These are phyloP conservation scores for Venusia cambrica DNA, from an alignment of 2,888 invertebrate genomes.

Conservation along the genomic window DNA sequence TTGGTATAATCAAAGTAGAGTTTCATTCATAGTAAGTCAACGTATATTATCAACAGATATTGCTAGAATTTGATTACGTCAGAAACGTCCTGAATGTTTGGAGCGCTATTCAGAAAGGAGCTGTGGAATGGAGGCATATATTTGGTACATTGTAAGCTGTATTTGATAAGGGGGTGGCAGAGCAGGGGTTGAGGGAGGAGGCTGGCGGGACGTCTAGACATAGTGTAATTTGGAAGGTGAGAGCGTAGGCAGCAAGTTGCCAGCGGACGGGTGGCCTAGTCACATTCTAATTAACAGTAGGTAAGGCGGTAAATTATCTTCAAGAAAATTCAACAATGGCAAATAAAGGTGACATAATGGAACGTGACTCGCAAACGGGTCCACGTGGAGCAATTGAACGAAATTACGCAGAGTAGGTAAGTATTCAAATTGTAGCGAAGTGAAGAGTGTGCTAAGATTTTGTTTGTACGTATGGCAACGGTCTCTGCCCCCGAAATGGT, in stretches of 20 bases:
- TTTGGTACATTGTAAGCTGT: slow-evolving; percentile 43
- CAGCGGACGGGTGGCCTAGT: slow-evolving; percentile 42
- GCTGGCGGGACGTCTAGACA: slow-evolving; percentile 73
- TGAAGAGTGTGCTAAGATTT: no score
- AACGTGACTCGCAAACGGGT: slow-evolving; percentile 18
- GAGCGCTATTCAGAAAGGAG: slow-evolving; percentile 22
- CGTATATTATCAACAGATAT: slow-evolving; percentile 6
- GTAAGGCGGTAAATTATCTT: slow-evolving; percentile 34
- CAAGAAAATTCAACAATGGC: slow-evolving; percentile 14
- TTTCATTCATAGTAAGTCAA: no score
- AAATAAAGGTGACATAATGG: slow-evolving; percentile 22
- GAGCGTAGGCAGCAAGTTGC: slow-evolving; percentile 58
- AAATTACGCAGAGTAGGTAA: slow-evolving; percentile 18
- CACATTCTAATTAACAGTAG: slow-evolving; percentile 55
- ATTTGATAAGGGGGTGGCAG: slow-evolving; percentile 48
- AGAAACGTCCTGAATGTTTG: slow-evolving; percentile 19
- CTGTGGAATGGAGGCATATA: slow-evolving; percentile 21
- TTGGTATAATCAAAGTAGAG: no score
- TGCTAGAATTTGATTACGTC: slow-evolving; percentile 9
- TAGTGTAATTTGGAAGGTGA: slow-evolving; percentile 75
- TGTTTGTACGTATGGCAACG: slow-evolving; percentile 19
- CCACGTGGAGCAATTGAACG: slow-evolving; percentile 13
- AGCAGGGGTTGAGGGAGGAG: slow-evolving; percentile 42
- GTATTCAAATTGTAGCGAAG: slow-evolving; percentile 11
- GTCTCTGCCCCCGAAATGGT: slow-evolving; percentile 47